Conservation (phyloP, 2,113 vertebrate species). For the Coracopsis vasa region DNA sequence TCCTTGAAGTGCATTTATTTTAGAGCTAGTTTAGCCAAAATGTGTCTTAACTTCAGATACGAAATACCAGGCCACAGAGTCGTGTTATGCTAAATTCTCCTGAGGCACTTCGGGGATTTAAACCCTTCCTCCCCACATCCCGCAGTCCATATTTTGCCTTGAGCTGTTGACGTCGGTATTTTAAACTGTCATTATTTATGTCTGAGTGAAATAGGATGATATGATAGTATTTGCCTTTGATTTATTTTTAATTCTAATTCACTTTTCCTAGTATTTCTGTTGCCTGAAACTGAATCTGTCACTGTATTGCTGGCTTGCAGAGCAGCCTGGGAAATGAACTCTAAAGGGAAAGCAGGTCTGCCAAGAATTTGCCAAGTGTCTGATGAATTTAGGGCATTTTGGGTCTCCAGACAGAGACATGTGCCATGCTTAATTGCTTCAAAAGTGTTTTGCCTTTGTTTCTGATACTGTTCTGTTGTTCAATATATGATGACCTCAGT, state of each 20-base stretch:
- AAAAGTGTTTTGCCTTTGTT: neutral
- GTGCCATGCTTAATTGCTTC: neutral
- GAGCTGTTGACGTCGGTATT: neutral
- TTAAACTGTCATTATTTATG: neutral
- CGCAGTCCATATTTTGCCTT: neutral
- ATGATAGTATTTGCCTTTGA: neutral
- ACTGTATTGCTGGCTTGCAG: neutral
- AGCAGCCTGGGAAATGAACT: neutral
- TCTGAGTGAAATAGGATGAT: neutral
- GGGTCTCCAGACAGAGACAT: neutral
- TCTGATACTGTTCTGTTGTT: neutral
- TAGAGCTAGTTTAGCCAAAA: neutral
- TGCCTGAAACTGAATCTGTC: neutral
- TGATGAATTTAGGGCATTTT: neutral
- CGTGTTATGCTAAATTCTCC: neutral
- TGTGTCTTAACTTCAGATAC: neutral
- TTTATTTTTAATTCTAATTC: conserved; percentile 25
- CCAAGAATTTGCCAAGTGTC: neutral
- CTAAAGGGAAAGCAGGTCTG: neutral
- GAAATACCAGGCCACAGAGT: neutral
- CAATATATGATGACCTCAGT: neutral
- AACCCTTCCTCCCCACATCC: neutral
- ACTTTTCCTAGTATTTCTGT: neutral
- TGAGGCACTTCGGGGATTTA: neutral
- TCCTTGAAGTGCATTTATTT: neutral